A percentile compares a stretch with the other conserved stretches of the same genome.
phyloP scores from a whole-genome alignment of 1,140 invertebrate species.

The Drosophila bocqueti region DNA sequence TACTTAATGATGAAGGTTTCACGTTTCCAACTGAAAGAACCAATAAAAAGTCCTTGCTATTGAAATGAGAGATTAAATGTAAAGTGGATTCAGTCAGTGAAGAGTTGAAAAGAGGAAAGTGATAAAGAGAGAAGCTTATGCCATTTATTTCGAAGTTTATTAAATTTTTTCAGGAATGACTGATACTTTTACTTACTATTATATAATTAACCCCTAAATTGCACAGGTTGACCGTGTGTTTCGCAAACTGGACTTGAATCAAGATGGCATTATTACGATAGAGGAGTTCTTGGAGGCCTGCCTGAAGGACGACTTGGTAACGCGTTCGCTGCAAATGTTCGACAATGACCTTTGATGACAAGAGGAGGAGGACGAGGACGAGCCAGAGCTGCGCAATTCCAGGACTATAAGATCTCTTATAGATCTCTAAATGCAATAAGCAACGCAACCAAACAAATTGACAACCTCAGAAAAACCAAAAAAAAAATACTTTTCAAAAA shows the following conservation, averaged over 20 bases:
- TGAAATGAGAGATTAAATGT: constrained; percentile 6
- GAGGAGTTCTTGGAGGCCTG: constrained; percentile 98
- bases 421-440: constrained; percentile 73
- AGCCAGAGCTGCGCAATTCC: constrained; percentile 62
- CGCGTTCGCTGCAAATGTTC: constrained; percentile 92
- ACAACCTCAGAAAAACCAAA: constrained; percentile 21
- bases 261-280: constrained; percentile 97
- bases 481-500: constrained; percentile 18
- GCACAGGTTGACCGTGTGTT: constrained; percentile 91
- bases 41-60: constrained; percentile 11
- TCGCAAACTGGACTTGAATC: constrained; percentile 96
- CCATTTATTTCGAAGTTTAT: neutral
- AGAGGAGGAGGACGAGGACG: constrained; percentile 45
- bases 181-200: neutral
- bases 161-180: neutral
- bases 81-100: constrained; percentile 4
- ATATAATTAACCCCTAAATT: neutral
- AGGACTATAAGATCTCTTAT: constrained; percentile 81
- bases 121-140: neutral
- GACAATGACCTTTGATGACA: constrained; percentile 87
- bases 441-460: constrained; percentile 18
- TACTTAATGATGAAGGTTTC: constrained; percentile 64
- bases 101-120: neutral
- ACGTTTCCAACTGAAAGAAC: constrained; percentile 7
- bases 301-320: constrained; percentile 94